Evolutionary conservation across 2,797 vertebrate genomes (phyloP).

Genomic region (Rhinichthys osculus): DNA sequence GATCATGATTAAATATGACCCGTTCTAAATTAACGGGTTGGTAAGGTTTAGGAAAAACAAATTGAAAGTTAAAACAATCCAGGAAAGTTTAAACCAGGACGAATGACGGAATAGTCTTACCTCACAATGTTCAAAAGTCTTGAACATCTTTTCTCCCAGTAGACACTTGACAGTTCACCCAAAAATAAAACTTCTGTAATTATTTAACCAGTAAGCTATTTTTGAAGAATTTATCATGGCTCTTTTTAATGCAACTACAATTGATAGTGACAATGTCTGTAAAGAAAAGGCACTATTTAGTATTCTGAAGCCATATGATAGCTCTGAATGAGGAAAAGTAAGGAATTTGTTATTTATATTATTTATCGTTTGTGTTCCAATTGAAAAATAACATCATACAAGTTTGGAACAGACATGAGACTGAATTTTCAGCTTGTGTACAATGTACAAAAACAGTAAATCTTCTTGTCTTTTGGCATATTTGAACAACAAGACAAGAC

Average conservation of each 20-base stretch:
- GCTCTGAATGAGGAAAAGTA: not conserved
- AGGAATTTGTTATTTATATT: not conserved
- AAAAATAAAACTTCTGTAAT: conserved; percentile 1
- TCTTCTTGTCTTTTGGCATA: not conserved
- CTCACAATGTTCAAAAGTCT: conserved; percentile 4
- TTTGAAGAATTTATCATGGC: not conserved
- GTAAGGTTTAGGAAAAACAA: conserved; percentile 38
- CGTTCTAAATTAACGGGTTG: conserved; percentile 21
- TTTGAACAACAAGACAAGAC: not conserved
- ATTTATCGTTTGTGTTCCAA: not conserved
- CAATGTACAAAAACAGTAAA: not conserved
- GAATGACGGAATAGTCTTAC: conserved; percentile 15
- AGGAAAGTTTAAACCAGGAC: conserved; percentile 37
- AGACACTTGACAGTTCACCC: not conserved
- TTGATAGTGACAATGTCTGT: not conserved
- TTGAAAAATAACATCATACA: not conserved
- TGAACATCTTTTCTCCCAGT: not conserved
- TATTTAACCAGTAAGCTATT: conserved; percentile 9
- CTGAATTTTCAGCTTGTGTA: not conserved
- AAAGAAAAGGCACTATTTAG: not conserved
- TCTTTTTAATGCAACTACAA: not conserved
- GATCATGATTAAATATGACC: conserved; percentile 24
- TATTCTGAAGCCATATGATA: no score
- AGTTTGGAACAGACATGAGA: not conserved
- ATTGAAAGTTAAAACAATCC: conserved; percentile 20